These are phyloP conservation scores for Caenorhabditis sp. DNA, from an alignment of 2,888 invertebrate species.

Conservation along the genomic window DNA sequence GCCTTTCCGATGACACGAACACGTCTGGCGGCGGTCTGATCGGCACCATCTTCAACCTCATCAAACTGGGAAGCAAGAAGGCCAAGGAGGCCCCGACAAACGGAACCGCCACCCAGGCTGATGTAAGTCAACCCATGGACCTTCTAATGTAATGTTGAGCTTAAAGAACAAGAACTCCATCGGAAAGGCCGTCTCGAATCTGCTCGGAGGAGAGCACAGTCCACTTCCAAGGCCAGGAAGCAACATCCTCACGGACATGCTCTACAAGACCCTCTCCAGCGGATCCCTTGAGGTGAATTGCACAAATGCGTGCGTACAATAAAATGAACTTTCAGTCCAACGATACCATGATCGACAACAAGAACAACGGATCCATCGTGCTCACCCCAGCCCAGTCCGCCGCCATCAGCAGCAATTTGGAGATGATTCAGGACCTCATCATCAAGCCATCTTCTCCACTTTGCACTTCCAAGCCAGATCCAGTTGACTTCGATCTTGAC, in stretches of 20 bases:
- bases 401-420: conserved; percentile 78
- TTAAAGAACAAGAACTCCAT: conserved; percentile 67
- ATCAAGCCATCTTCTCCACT: conserved; percentile 78
- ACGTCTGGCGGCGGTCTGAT: conserved; percentile 76
- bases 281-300: conserved; percentile 73
- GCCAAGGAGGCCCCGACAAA: conserved; percentile 43
- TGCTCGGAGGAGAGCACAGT: conserved; percentile 75
- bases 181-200: conserved; percentile 72
- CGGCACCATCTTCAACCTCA: conserved; percentile 77
- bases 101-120: conserved; percentile 14
- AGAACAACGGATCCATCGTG: conserved; percentile 61
- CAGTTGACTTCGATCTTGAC: conserved; percentile 76
- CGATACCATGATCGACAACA: conserved; percentile 52
- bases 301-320: background rate
- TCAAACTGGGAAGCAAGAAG: conserved; percentile 73
- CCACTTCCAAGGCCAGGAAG: conserved; percentile 74
- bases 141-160: background rate
- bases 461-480: conserved; percentile 78
- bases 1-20: conserved; percentile 74
- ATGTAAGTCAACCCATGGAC: conserved; percentile 1
- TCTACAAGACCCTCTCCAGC: conserved; percentile 78
- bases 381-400: conserved; percentile 74
- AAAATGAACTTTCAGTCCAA: conserved; percentile 53
- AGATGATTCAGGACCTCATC: conserved; percentile 78
- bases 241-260: conserved; percentile 76